A percentile compares a stretch with the other conserved stretches of the same genome.
phyloP scores from a whole-genome alignment of 2,113 vertebrate species.

The Sprattus sprattus region DNA sequence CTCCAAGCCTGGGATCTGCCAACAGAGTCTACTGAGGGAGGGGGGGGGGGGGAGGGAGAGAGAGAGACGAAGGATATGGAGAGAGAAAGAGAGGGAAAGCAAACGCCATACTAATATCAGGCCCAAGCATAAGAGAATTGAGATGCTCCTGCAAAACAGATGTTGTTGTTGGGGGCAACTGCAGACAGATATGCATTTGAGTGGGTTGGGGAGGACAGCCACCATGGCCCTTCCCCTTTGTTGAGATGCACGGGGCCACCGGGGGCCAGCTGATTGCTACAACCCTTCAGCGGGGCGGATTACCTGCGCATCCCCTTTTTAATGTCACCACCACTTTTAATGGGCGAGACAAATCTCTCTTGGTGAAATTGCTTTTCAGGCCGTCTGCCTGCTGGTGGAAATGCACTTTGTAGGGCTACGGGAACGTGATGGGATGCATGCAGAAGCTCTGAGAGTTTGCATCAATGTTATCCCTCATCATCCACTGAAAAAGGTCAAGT shows the following conservation, averaged over 20 bases:
- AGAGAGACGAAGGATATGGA: neutral
- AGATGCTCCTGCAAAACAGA: neutral
- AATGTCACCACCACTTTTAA: slow-evolving; percentile 47
- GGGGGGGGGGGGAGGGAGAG: neutral
- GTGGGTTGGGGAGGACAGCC: neutral
- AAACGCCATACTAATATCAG: neutral
- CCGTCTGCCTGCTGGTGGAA: slow-evolving; percentile 13
- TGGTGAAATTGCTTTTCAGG: slow-evolving; percentile 38
- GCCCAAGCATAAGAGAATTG: neutral
- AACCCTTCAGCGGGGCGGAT: slow-evolving; percentile 33
- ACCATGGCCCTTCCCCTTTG: neutral
- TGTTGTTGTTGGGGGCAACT: slow-evolving; percentile 30
- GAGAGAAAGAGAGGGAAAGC: neutral
- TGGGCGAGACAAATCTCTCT: slow-evolving; percentile 43
- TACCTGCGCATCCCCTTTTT: slow-evolving; percentile 36
- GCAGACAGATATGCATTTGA: slow-evolving; percentile 28
- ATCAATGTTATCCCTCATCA: slow-evolving; percentile 15
- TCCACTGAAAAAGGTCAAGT: slow-evolving; percentile 37
- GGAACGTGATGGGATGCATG: slow-evolving; percentile 32
- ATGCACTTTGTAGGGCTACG: slow-evolving; percentile 2
- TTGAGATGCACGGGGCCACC: slow-evolving; percentile 30
- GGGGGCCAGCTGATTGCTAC: slow-evolving; percentile 20
- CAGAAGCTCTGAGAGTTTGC: neutral
- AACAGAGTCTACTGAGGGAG: slow-evolving; percentile 49
- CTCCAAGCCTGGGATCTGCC: slow-evolving; percentile 47